Evolutionary conservation across 2,113 vertebrate genomes (phyloP).

Genomic region (Delphinus delphis): DNA sequence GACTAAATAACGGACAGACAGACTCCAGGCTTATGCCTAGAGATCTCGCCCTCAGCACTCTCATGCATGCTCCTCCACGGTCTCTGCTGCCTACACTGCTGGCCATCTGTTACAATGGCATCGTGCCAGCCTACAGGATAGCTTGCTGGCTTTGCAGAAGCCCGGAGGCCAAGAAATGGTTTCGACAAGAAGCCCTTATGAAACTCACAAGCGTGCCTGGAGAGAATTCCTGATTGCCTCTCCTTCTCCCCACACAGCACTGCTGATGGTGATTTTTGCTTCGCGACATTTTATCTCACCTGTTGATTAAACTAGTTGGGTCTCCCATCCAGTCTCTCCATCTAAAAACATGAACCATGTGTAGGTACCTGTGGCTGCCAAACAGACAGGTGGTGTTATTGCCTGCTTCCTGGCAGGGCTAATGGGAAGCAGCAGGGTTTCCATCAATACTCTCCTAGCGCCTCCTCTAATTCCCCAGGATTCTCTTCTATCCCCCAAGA

Average conservation of each 20-base stretch:
- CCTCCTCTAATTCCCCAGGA: not conserved
- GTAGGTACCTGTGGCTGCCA: slow-evolving; percentile 71
- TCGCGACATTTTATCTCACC: slow-evolving; percentile 49
- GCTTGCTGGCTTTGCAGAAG: slow-evolving; percentile 73
- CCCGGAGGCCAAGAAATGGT: slow-evolving; percentile 78
- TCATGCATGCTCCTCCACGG: slow-evolving; percentile 77
- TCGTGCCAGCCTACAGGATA: slow-evolving; percentile 79
- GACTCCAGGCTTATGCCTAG: slow-evolving; percentile 60
- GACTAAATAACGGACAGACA: slow-evolving; percentile 71
- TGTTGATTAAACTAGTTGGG: slow-evolving; percentile 61
- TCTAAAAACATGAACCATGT: not conserved
- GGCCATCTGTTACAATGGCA: slow-evolving; percentile 86
- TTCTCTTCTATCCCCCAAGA: not conserved
- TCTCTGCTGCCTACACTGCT: slow-evolving; percentile 81
- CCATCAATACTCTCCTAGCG: not conserved
- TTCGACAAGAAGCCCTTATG: slow-evolving; percentile 62
- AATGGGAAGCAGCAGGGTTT: slow-evolving; percentile 54
- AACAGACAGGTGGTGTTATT: slow-evolving; percentile 77
- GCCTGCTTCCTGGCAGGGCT: slow-evolving; percentile 66
- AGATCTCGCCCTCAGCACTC: slow-evolving; percentile 79
- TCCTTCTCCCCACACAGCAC: not conserved
- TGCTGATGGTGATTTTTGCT: not conserved
- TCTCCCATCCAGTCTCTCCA: not conserved
- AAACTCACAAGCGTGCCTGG: slow-evolving; percentile 45
- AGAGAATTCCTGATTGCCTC: not conserved